Evolutionary conservation across 1,140 invertebrate species (phyloP).

Genomic region (Pomacea maculata): DNA sequence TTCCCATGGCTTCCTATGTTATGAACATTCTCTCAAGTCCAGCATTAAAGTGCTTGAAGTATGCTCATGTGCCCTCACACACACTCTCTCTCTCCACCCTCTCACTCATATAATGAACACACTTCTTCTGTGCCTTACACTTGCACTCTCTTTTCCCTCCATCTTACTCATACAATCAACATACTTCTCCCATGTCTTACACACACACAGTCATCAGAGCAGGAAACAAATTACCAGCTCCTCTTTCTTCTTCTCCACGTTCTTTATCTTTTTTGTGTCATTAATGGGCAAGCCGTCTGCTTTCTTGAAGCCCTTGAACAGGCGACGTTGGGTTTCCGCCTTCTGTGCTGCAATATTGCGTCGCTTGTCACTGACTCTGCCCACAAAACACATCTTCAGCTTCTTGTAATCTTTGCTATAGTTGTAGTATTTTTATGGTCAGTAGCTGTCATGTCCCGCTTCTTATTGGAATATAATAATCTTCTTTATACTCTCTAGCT

Average conservation of each 20-base stretch:
- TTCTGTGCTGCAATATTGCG: constrained; percentile 63
- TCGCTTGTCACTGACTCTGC: constrained; percentile 61
- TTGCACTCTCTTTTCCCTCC: no score
- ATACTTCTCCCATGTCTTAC: background rate
- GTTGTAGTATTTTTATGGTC: no score
- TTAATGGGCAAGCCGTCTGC: constrained; percentile 43
- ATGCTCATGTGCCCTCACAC: no score
- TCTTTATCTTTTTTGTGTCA: constrained; percentile 51
- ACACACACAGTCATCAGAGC: background rate
- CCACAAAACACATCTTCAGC: constrained; percentile 24
- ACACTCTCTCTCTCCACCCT: no score
- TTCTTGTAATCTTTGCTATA: no score
- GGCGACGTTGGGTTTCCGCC: constrained; percentile 59
- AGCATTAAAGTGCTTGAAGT: no score
- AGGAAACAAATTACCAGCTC: constrained; percentile 53
- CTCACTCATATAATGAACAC: background rate
- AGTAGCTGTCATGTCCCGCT: no score
- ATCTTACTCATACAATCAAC: background rate
- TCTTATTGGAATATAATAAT: no score
- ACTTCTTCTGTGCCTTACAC: background rate
- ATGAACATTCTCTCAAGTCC: no score
- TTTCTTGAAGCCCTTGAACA: constrained; percentile 54
- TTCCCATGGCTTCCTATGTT: no score
- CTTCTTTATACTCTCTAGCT: no score
- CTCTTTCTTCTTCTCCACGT: constrained; percentile 57